Conservation (phyloP, 2,888 invertebrate species). For the Hololepta plana region DNA sequence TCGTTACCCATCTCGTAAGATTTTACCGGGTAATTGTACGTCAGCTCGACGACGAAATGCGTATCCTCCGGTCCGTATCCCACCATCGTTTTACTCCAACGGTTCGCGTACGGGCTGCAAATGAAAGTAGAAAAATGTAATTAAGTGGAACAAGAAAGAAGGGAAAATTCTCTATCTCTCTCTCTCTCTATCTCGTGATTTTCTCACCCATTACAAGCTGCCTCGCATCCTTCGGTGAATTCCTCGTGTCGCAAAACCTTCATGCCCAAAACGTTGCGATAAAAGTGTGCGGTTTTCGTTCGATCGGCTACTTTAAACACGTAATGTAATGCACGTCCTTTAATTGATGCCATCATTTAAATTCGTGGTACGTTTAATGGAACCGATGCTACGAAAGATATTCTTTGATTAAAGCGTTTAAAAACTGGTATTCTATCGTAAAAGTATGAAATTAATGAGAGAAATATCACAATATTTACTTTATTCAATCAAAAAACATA, state of each 20-base stretch:
- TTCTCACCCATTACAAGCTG: slow-evolving; percentile 87
- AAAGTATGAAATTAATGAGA: no score
- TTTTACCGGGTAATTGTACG: slow-evolving; percentile 91
- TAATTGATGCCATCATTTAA: slow-evolving; percentile 10
- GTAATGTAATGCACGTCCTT: slow-evolving; percentile 78
- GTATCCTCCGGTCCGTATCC: slow-evolving; percentile 91
- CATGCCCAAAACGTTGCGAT: slow-evolving; percentile 84
- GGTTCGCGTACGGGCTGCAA: slow-evolving; percentile 85
- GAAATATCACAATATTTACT: no score
- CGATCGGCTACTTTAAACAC: slow-evolving; percentile 93
- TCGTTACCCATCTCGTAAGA: slow-evolving; percentile 83
- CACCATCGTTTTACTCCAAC: slow-evolving; percentile 99
- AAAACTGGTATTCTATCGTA: no score
- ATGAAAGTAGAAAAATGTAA: not conserved
- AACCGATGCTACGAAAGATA: no score
- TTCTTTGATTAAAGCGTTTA: no score
- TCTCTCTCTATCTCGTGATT: no score
- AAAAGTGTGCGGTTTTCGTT: slow-evolving; percentile 70
- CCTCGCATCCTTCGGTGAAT: slow-evolving; percentile 91
- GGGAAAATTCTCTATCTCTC: no score
- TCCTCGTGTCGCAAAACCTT: slow-evolving; percentile 94
- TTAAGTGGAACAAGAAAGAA: not conserved
- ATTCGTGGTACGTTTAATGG: not conserved
- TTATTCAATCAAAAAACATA: no score
- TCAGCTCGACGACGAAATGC: slow-evolving; percentile 91